Evolutionary conservation across 2,113 vertebrate species (phyloP).

Genomic region (Hydrolagus affinis): DNA sequence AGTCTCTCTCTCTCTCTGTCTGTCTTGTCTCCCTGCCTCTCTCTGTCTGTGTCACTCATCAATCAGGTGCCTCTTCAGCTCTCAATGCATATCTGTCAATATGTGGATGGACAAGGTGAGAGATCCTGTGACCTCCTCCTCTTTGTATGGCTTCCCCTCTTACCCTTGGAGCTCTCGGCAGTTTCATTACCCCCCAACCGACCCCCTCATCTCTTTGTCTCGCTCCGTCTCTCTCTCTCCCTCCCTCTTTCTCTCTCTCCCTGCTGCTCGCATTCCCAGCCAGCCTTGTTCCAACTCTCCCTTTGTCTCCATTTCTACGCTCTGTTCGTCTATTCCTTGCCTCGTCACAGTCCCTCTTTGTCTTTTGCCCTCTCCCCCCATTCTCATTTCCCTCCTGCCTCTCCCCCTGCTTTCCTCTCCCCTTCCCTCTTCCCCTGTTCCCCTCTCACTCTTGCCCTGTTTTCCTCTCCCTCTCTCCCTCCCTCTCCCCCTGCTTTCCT

Average conservation of each 20-base stretch:
- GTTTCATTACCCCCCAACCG: slow-evolving; percentile 38
- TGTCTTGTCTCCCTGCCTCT: neutral
- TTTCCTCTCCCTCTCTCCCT: neutral
- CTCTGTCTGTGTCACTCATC: neutral
- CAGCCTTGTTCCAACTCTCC: slow-evolving; percentile 7
- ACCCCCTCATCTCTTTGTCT: neutral
- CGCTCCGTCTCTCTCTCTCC: neutral
- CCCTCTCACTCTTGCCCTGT: neutral
- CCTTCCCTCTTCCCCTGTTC: neutral
- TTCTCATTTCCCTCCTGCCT: slow-evolving; percentile 30
- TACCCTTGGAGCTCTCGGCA: slow-evolving; percentile 40
- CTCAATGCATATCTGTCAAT: too few relatives aligned
- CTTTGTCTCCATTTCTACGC: slow-evolving; percentile 49
- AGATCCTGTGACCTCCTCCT: neutral
- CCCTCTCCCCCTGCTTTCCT: neutral
- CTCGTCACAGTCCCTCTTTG: slow-evolving; percentile 30
- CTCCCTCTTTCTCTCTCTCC: neutral
- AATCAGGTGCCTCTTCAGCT: neutral
- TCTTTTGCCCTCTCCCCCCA: slow-evolving; percentile 38
- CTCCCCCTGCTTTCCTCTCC: neutral
- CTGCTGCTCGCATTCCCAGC: neutral
- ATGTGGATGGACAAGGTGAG: neutral
- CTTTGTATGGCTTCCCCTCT: neutral
- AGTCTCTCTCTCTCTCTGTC: neutral
- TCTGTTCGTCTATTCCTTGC: slow-evolving; percentile 53